Base-by-base conservation (phyloP, 1,140 invertebrate species). In the Fopius arisanus region DNA sequence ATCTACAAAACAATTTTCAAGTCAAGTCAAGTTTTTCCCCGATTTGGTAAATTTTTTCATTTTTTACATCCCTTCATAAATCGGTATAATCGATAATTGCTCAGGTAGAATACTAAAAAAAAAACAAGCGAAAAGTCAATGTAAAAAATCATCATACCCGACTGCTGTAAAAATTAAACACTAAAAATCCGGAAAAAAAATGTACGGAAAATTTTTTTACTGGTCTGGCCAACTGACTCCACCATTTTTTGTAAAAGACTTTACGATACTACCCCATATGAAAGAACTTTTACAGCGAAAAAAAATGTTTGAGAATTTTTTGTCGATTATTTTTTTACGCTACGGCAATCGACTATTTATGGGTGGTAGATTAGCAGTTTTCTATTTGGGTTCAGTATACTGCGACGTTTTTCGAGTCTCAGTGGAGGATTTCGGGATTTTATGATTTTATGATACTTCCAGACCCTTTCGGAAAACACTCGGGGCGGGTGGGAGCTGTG, bases 281-380 rank as follows among this genome's bases (percentile, higher is more conserved):
- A 59, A 23, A 28, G 5, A 21, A 59, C 6, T 59, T 51, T 51
- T 59, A 54, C 28, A 9, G 67, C 14, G 16, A 16, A 31, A 43
- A 43, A 43, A 43, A 48, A 54, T 51, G 48, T 29, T 29, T 68
- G 31, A 54, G 51, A 54, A 19, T 67, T 73, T 82, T 77, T 79
- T 78, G n/a, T 79, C 78, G 66, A 82, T 84, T 68, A 84, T 83
- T 82, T 80, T 82, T 82, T 83, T 79, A 84, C 79, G 75, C 65
- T 69, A 65, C 21, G 7, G 74, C 79, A 67, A 72, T 81, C 79
- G 78, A 72, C 74, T 75, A 77, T 83, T 84, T 84, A 84, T 72
- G 54, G 77, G 73, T 70, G 54, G 74, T 51, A 78, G 78, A 83
- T 84, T 74, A 83, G 78, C 72, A 73, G 72, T 74, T 76, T 75